A percentile compares a stretch with the other conserved stretches of the same genome.
Evolutionary conservation across 2,797 vertebrate species (phyloP).

Genomic region (Alectoris magna): DNA sequence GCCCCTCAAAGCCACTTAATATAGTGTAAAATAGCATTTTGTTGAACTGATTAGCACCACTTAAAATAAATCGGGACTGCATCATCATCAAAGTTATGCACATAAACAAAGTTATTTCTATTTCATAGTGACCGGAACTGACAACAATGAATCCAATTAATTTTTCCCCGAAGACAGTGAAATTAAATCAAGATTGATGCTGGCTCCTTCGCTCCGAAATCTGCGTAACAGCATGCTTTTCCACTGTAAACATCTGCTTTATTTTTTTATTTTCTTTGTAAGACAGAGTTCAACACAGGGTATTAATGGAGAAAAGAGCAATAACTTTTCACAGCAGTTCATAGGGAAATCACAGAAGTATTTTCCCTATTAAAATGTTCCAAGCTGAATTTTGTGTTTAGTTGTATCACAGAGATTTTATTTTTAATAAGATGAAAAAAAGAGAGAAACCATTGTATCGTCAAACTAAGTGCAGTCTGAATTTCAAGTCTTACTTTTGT

Average conservation of each 20-base stretch:
- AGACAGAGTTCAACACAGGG: not conserved
- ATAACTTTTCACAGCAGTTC: slow-evolving; percentile 5
- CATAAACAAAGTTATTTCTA: not conserved
- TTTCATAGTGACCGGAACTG: not conserved
- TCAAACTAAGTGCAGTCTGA: not conserved
- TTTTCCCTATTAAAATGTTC: not conserved
- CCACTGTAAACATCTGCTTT: not conserved
- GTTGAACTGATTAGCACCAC: not conserved
- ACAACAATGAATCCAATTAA: not conserved
- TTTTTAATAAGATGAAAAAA: not conserved
- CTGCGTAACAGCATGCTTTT: not conserved
- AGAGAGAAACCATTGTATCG: not conserved
- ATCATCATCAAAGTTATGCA: accelerated
- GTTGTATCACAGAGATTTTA: not conserved
- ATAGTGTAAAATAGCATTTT: not conserved
- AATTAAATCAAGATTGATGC: slow-evolving; percentile 3
- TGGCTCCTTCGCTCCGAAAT: not conserved
- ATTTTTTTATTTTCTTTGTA: slow-evolving; percentile 21
- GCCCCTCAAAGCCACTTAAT: not conserved
- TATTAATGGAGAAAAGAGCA: slow-evolving; percentile 13
- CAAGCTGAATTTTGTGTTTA: not conserved
- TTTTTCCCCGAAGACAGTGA: not conserved
- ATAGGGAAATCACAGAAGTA: slow-evolving; percentile 1
- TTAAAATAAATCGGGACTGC: not conserved
- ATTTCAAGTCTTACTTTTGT: not conserved